These are phyloP conservation scores for Sandelia bainsii DNA, from an alignment of 2,797 vertebrate genomes.

Conservation along the genomic window DNA sequence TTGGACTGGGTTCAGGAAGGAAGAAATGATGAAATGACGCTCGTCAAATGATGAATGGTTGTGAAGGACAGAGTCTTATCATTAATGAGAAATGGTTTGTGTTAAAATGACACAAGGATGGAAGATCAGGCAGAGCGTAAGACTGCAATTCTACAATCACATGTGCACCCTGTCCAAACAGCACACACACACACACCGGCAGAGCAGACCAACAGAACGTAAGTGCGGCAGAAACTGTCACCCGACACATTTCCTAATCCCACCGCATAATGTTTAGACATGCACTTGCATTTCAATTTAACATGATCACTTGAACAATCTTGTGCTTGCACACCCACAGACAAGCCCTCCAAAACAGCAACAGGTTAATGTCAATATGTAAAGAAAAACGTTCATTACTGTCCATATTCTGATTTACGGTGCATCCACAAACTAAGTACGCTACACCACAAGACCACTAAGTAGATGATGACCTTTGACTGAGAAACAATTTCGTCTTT, in stretches of 20 bases:
- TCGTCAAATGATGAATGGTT: constrained; percentile 35
- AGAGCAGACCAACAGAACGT: neutral
- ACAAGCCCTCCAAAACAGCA: constrained; percentile 16
- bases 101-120: constrained; percentile 22
- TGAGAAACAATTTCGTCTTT: constrained; percentile 53
- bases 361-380: constrained; percentile 10
- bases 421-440: constrained; percentile 35
- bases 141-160: constrained; percentile 33
- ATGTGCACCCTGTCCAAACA: constrained; percentile 11
- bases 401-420: constrained; percentile 34
- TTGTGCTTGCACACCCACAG: constrained; percentile 9
- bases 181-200: neutral
- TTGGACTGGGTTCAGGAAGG: constrained; percentile 12
- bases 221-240: constrained; percentile 12
- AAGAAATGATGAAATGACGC: constrained; percentile 37
- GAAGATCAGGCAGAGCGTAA: constrained; percentile 19
- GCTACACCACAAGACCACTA: constrained; percentile 38
- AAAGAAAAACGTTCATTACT: constrained; percentile 12
- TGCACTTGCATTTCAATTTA: constrained; percentile 46
- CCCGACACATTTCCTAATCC: constrained; percentile 25
- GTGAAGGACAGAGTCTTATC: constrained; percentile 16
- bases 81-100: constrained; percentile 24
- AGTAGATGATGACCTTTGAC: constrained; percentile 66
- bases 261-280: constrained; percentile 56
- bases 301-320: constrained; percentile 13